Percentiles rank a stretch among this genome's conserved stretches.
Evolutionary conservation across 2,113 vertebrate genomes (phyloP).

Genomic region (Mus pahari): DNA sequence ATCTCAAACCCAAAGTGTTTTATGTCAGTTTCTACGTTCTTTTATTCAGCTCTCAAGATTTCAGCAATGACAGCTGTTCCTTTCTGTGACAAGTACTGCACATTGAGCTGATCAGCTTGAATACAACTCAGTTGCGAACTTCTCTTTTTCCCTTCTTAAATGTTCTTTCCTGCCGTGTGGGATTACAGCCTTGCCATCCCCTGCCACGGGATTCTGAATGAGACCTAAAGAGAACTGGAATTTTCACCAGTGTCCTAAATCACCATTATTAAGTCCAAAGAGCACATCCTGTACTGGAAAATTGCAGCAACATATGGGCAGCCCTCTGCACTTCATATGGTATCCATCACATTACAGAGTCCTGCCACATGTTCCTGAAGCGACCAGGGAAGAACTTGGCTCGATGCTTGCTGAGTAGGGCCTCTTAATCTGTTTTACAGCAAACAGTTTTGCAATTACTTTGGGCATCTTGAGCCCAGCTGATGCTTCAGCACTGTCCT

Average conservation of each 20-base stretch:
- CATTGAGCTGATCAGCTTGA: slow-evolving; percentile 43
- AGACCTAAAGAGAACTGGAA: slow-evolving; percentile 65
- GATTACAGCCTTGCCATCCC: slow-evolving; percentile 71
- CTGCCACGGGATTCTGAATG: slow-evolving; percentile 65
- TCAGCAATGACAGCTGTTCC: neutral
- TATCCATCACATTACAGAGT: slow-evolving; percentile 86
- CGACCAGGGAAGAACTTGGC: slow-evolving; percentile 83
- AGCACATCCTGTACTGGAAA: slow-evolving; percentile 79
- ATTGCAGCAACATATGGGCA: slow-evolving; percentile 85
- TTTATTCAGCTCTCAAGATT: slow-evolving; percentile 52
- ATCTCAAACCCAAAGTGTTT: slow-evolving; percentile 1
- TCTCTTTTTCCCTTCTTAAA: slow-evolving; percentile 60
- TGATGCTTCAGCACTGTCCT: slow-evolving; percentile 68
- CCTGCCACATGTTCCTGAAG: slow-evolving; percentile 82
- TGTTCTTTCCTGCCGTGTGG: slow-evolving; percentile 44
- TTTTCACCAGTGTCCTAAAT: slow-evolving; percentile 77
- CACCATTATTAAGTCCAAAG: slow-evolving; percentile 82
- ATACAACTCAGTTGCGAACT: slow-evolving; percentile 47
- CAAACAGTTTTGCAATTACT: slow-evolving; percentile 73
- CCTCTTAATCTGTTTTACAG: slow-evolving; percentile 80
- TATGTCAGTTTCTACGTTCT: neutral
- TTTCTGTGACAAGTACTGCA: slow-evolving; percentile 22
- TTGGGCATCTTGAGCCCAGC: slow-evolving; percentile 61
- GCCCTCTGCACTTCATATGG: slow-evolving; percentile 83
- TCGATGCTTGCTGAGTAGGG: slow-evolving; percentile 70